Percentiles rank a stretch among this genome's conserved stretches.
Conservation (phyloP, 2,797 vertebrate genomes). For the Hyperoplus lanceolatus region DNA sequence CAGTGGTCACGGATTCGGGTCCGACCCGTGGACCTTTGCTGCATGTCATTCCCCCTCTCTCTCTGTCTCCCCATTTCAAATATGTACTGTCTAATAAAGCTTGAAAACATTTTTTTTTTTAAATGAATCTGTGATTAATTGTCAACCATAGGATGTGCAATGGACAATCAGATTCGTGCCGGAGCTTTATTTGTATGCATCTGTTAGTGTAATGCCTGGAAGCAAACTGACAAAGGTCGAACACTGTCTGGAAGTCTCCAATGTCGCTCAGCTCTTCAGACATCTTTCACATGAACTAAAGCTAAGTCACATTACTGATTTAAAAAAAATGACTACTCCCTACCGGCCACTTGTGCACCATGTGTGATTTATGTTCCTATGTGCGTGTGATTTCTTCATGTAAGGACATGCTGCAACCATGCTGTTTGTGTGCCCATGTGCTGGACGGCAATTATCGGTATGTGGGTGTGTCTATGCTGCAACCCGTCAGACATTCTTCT, state of each 20-base stretch:
- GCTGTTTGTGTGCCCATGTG: conserved; percentile 11
- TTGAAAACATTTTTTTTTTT: no score
- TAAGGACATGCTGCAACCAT: conserved; percentile 11
- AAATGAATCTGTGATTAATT: no score
- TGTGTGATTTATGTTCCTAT: conserved; percentile 8
- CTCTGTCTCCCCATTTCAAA: no score
- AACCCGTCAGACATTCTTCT: conserved; percentile 57
- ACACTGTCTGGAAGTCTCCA: conserved; percentile 42
- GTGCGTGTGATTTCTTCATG: conserved; percentile 16
- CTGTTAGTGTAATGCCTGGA: conserved; percentile 27
- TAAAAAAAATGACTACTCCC: conserved; percentile 5
- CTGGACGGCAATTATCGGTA: conserved; percentile 18
- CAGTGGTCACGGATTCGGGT: no score
- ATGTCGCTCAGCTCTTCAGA: not conserved
- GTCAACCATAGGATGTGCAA: not conserved
- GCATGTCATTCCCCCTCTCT: no score
- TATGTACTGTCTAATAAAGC: no score
- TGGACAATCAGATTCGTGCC: not conserved
- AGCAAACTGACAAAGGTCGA: conserved; percentile 70
- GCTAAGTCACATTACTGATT: not conserved
- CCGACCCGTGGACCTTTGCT: no score
- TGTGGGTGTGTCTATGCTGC: conserved; percentile 34
- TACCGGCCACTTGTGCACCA: not conserved
- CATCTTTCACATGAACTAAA: conserved; percentile 10
- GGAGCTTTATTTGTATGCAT: conserved; percentile 32